A percentile compares a stretch with the other conserved stretches of the same genome.
Conservation (phyloP, 2,113 vertebrate species). For the Pitta sordida region DNA sequence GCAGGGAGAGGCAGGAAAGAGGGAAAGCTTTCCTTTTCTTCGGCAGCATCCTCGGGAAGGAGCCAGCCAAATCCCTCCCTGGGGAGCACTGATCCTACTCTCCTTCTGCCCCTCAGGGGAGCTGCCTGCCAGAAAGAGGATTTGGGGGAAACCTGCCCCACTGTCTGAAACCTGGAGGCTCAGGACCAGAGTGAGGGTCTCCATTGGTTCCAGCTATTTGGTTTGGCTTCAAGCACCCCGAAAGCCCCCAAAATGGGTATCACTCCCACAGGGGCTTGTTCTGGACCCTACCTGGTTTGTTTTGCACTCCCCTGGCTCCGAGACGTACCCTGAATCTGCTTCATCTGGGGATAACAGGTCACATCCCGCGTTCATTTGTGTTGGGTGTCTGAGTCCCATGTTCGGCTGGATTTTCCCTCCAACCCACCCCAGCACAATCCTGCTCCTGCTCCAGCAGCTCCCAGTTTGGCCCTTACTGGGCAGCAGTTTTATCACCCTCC, state of each 20-base stretch:
- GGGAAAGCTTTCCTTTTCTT: neutral
- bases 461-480: neutral
- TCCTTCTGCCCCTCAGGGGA: neutral
- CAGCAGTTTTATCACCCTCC: neutral
- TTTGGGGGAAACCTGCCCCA: neutral
- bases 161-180: neutral
- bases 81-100: neutral
- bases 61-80: neutral
- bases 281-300: neutral
- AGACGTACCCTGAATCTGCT: neutral
- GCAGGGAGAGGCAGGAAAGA: constrained; percentile 15
- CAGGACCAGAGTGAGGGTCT: neutral
- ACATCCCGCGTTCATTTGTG: accelerated
- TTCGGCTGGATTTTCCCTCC: neutral
- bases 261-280: neutral
- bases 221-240: neutral
- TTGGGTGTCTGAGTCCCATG: neutral
- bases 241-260: accelerated
- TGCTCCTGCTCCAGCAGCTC: neutral
- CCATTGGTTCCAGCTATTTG: accelerated
- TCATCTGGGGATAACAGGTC: accelerated
- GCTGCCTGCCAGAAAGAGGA: neutral
- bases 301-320: neutral
- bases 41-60: neutral
- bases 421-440: neutral